Percentiles rank a stretch among this genome's conserved stretches.
Evolutionary conservation across 2,113 vertebrate species (phyloP).

Genomic region (Empidonax alnorum): DNA sequence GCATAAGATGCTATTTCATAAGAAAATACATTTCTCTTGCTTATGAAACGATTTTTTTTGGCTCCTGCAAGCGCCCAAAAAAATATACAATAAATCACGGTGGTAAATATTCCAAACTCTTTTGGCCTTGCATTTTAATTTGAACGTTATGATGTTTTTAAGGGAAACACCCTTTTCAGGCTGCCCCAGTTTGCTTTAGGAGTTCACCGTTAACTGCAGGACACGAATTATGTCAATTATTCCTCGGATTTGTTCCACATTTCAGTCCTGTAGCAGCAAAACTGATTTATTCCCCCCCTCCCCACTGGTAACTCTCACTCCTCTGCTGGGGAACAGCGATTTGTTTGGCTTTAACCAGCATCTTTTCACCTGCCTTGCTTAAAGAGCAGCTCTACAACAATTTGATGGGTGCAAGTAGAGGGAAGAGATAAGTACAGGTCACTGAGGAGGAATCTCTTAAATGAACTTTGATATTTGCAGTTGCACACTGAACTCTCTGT

Average conservation of each 20-base stretch:
- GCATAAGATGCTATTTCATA: neutral
- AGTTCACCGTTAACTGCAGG: neutral
- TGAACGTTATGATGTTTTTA: neutral
- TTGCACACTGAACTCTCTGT: neutral
- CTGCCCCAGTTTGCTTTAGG: neutral
- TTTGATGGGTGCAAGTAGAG: neutral
- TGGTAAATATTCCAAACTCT: neutral
- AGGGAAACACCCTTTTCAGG: neutral
- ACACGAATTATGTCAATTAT: neutral
- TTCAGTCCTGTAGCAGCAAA: neutral
- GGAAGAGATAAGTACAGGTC: neutral
- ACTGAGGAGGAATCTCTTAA: neutral
- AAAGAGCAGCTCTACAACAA: neutral
- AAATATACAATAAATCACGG: neutral
- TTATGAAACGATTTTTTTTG: constrained; percentile 2
- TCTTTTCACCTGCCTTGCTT: neutral
- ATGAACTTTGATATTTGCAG: neutral
- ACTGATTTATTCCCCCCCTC: neutral
- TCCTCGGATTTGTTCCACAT: neutral
- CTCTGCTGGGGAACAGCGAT: neutral
- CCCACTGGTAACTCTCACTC: neutral
- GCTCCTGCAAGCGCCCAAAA: neutral
- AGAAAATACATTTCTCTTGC: constrained; percentile 23
- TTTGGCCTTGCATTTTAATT: constrained; percentile 1
- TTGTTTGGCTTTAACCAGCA: neutral